Evolutionary conservation across 2,797 vertebrate genomes (phyloP), one percentile per base, ranked within the genome.

Genomic region (Scleropages formosus): DNA sequence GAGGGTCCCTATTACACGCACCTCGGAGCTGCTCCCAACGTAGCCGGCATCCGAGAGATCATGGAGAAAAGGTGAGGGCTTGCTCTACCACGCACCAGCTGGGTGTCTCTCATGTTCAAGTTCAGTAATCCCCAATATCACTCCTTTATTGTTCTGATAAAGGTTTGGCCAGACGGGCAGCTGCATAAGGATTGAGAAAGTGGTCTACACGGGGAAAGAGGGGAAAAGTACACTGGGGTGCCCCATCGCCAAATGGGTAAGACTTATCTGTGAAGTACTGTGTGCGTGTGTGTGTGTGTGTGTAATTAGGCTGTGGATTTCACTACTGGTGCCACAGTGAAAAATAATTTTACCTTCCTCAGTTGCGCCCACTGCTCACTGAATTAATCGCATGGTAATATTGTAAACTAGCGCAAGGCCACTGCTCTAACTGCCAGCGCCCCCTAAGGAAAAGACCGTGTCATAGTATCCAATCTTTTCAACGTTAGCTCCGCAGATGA

Each of bases 1-100:
- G 98, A 99, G 93, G 98, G 96, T 76, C 98, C 98, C 80, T 99
- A 98, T 90, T 99, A 99, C 90, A 99, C 96, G 82, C 98, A 99
- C 85, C 91, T 99, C 88, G 98, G 97, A 86, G 93, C 97, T 89
- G 96, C 96, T 82, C 94, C 95, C 77, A 97, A 88, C 87, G 92
- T 99, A 85, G 88, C 95, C 88, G 92, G 91, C 85, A 96, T 99
- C 89, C 94, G 98, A 79, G 93, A 96, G 86, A 84, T 90, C 80
- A 97, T 99, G 95, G 97, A 99, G 90, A 94, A 95, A 90, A 95
- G 97, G 98, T 98, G 58, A 90, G 91, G 87, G 24, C 10, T 75
- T 58, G 70, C 16, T 73, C 73, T 44, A 64, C 1, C 72, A 6
- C 22, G 79, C 0, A 20, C 26, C 74, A 9, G 44, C 26, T 4